Conservation (phyloP, 2,888 invertebrate species). For the Holacanthella duospinosa region DNA sequence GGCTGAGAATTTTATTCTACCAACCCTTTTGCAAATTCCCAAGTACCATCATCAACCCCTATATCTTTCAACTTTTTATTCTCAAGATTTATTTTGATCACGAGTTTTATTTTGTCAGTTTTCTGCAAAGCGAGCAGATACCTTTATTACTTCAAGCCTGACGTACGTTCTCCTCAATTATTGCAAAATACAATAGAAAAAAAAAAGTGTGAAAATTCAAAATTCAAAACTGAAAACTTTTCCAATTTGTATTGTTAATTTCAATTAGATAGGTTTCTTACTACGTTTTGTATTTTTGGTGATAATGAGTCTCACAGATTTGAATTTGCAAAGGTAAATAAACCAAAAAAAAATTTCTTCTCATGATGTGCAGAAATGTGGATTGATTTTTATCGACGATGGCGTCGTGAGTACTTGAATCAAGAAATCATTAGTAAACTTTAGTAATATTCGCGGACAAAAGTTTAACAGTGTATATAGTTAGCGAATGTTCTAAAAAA, state of each 20-base stretch:
- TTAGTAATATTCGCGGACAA: neutral
- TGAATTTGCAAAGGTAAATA: no score
- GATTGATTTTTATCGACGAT: no score
- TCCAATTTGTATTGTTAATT: no score
- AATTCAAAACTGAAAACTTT: no score
- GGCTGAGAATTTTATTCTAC: neutral
- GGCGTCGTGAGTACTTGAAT: no score
- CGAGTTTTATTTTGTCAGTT: neutral
- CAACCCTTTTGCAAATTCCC: neutral
- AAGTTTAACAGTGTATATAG: neutral
- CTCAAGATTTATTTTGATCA: neutral
- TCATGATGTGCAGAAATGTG: neutral
- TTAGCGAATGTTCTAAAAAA: neutral
- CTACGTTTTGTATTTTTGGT: no score
- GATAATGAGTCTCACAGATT: no score
- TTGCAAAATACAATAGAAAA: neutral
- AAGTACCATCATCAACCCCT: neutral
- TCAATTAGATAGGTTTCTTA: no score
- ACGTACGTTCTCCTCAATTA: neutral
- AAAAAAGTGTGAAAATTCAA: neutral
- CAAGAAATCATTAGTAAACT: neutral
- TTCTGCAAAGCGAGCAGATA: neutral
- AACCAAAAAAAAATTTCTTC: no score
- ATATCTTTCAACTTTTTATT: neutral
- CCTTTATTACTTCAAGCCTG: no score